Base-by-base conservation (phyloP, 1,140 invertebrate species). In the Holotrichia oblita region DNA sequence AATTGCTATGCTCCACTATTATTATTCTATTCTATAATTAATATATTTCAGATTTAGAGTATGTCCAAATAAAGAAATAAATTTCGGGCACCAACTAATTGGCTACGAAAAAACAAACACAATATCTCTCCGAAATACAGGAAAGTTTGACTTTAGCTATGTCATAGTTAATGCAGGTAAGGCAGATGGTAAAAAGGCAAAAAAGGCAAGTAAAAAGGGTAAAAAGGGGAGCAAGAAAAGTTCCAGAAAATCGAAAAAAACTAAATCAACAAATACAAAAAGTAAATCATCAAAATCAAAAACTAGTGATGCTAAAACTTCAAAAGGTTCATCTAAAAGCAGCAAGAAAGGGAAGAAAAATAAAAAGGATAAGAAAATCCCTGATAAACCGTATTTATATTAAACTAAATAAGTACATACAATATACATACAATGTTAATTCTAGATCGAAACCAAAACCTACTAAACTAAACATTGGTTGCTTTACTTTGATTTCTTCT, bases 91-190 rank as follows among this genome's bases (percentile, higher is more conserved):
- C 40, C 81, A 83, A 76, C 77, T 83, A 10, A 75, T 85, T 14
- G 79, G 78, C 24, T 79, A 69, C 2, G 78, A 80, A 14, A 80
- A 80, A 64, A 61, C 59, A 22, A 79, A 82, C 41, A 77, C 64
- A 22, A 72, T 85, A 0, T 40, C 80, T 7, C 48, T 86, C 17
- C 78, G 64, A 40, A 86, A 86, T 80, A 81, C 44, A 2, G 85
- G 85, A 77, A 81, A 78, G 78, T 84, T 84, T 79, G 72, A 81
- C 9, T 85, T 85, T 76, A 77, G 80, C 22, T 85, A 81, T 77
- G 61, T 48, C 2, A 77, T 84, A 10, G 22, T 81, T 14, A 80
- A 78, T 72, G 76, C 77, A 17, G 77, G 73, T 55, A 82, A 83
- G 48, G 34, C 27, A 55, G n/a, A 41, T 27, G 27, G 72, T 42